These are phyloP conservation scores for Acleris holmiana DNA, from an alignment of 2,888 invertebrate genomes.

Conservation along the genomic window DNA sequence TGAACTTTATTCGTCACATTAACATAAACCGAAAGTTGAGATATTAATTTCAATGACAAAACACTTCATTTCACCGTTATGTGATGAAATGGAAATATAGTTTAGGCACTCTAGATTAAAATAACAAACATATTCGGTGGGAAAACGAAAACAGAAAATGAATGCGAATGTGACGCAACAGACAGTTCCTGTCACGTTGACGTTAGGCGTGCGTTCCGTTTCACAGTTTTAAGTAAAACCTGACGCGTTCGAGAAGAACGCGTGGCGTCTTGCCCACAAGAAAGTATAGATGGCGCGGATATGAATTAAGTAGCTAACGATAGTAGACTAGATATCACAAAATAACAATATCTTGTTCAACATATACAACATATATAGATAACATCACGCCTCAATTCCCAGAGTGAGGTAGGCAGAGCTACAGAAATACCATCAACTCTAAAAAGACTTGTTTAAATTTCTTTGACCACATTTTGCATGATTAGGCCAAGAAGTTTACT, in stretches of 20 bases:
- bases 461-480: too few relatives aligned
- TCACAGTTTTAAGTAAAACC: conserved; percentile 2
- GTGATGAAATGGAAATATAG: not conserved
- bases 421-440: too few relatives aligned
- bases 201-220: conserved; percentile 27
- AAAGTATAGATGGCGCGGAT: conserved; percentile 20
- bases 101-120: not conserved
- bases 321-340: not conserved
- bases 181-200: conserved; percentile 44
- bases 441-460: too few relatives aligned
- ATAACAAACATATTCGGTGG: conserved; percentile 47
- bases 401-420: too few relatives aligned
- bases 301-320: not conserved
- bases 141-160: conserved; percentile 57
- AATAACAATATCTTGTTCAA: too few relatives aligned
- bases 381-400: too few relatives aligned
- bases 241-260: conserved; percentile 11
- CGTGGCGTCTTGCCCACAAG: not conserved
- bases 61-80: conserved; percentile 1
- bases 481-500: too few relatives aligned
- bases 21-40: not conserved
- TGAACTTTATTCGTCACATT: conserved; percentile 9
- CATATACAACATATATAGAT: too few relatives aligned
- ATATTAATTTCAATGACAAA: not conserved
- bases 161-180: conserved; percentile 54